Evolutionary conservation across 2,888 invertebrate genomes (phyloP).

Genomic region (Hetaerina titia): DNA sequence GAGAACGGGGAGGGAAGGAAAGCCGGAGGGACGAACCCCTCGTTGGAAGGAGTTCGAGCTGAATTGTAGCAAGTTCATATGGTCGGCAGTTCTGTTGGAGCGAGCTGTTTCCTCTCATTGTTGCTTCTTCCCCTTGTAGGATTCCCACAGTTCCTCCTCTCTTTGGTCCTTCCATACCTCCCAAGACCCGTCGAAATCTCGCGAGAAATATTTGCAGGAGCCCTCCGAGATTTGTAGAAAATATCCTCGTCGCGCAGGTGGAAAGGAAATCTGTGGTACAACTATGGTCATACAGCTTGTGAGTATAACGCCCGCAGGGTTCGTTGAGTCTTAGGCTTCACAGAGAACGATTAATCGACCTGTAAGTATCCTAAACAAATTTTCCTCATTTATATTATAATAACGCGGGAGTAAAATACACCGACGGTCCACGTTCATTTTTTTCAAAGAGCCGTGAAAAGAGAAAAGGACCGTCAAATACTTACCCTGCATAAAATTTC

Average conservation of each 20-base stretch:
- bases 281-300: too few relatives aligned
- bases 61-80: slow-evolving; percentile 19
- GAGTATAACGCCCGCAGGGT: too few relatives aligned
- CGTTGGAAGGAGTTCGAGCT: background rate
- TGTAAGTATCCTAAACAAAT: too few relatives aligned
- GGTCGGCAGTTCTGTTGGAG: background rate
- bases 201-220: background rate
- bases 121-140: background rate
- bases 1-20: background rate
- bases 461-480: too few relatives aligned
- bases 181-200: background rate
- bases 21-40: background rate
- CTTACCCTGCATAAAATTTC: too few relatives aligned
- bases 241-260: background rate
- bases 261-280: background rate
- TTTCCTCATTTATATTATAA: too few relatives aligned
- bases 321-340: too few relatives aligned
- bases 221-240: background rate
- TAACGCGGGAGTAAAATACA: too few relatives aligned
- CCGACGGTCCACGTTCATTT: too few relatives aligned
- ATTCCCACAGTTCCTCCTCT: background rate
- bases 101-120: slow-evolving; percentile 7
- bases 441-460: too few relatives aligned
- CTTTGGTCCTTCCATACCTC: background rate
- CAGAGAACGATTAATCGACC: too few relatives aligned